phyloP scores from a whole-genome alignment of 2,888 invertebrate genomes.

The Epinotia nisella region DNA sequence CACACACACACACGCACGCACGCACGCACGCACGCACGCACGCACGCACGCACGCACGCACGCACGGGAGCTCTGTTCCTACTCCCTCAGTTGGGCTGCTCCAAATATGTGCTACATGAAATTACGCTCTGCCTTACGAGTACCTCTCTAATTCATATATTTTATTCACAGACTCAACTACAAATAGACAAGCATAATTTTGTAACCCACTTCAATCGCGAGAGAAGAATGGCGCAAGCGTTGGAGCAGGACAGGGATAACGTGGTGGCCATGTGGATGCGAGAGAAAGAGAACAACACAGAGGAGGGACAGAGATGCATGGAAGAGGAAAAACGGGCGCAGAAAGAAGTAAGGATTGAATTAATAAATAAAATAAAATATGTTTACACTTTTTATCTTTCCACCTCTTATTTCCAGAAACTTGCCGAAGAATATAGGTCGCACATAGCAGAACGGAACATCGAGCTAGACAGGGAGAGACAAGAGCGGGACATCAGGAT shows the following conservation, averaged over 20 bases:
- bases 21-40: too few species aligned
- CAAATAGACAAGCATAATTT: constrained; percentile 68
- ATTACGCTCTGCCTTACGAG: too few species aligned
- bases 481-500: constrained; percentile 59
- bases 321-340: constrained; percentile 56
- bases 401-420: constrained; percentile 66
- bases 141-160: too few species aligned
- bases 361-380: neutral
- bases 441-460: constrained; percentile 60
- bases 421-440: constrained; percentile 66
- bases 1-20: too few species aligned
- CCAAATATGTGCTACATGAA: too few species aligned
- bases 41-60: too few species aligned
- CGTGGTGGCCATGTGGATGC: constrained; percentile 61
- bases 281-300: constrained; percentile 58
- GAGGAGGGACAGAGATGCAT: constrained; percentile 57
- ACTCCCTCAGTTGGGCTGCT: too few species aligned
- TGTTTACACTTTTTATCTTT: too few species aligned
- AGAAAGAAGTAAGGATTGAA: constrained; percentile 59
- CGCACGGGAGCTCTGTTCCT: too few species aligned
- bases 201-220: constrained; percentile 61
- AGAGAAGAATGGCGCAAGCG: constrained; percentile 58
- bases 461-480: constrained; percentile 58
- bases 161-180: constrained; percentile 58
- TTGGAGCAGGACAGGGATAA: constrained; percentile 63